Conservation (phyloP, 2,888 invertebrate genomes). For the Patella depressa region DNA sequence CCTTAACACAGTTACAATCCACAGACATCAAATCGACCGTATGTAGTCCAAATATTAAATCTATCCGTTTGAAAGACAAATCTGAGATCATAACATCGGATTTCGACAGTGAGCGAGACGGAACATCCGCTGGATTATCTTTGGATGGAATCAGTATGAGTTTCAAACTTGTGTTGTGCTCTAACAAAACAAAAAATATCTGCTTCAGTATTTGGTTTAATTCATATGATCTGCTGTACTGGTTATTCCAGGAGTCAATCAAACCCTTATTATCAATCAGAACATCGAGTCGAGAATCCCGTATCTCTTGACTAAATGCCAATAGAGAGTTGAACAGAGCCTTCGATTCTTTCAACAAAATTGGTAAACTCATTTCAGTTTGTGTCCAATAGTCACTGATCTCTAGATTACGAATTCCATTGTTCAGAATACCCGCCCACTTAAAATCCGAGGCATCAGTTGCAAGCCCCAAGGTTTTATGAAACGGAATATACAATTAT, state of each 20-base stretch:
- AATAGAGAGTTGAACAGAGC: no score
- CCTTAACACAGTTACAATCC: neutral
- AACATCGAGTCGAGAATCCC: neutral
- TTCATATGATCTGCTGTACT: neutral
- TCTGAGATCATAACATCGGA: neutral
- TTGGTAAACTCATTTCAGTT: no score
- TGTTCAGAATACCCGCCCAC: neutral
- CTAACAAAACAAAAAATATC: neutral
- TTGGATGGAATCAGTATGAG: neutral
- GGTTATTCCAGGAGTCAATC: neutral
- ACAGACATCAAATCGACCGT: neutral
- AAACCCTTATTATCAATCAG: neutral
- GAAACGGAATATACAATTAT: neutral
- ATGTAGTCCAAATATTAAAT: neutral
- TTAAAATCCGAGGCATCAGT: neutral
- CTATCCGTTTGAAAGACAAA: neutral
- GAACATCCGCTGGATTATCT: neutral
- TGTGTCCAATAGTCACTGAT: no score
- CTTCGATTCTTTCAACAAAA: no score
- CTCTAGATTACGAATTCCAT: neutral
- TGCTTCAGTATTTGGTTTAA: neutral
- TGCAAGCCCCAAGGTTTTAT: neutral
- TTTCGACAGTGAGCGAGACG: neutral
- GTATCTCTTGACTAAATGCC: neutral
- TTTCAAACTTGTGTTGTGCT: neutral